These are phyloP conservation scores for Hippoglossus hippoglossus DNA, from an alignment of 2,797 vertebrate species.

Conservation along the genomic window DNA sequence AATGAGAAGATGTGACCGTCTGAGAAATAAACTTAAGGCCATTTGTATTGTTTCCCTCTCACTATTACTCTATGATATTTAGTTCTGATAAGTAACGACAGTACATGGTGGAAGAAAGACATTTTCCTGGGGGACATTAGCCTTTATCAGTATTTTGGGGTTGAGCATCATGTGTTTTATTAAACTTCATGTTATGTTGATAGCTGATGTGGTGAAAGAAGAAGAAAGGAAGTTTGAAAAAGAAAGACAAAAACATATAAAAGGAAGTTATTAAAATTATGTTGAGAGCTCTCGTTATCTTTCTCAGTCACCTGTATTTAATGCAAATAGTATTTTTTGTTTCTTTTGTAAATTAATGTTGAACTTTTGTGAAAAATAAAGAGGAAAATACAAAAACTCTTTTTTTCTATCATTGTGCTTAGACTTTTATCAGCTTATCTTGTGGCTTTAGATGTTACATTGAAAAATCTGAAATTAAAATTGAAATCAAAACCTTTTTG, in stretches of 20 bases:
- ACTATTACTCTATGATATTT: conserved; percentile 64
- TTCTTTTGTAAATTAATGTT: conserved; percentile 81
- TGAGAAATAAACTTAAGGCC: conserved; percentile 32
- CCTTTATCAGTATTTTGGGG: conserved; percentile 67
- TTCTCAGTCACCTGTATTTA: conserved; percentile 84
- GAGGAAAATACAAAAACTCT: conserved; percentile 44
- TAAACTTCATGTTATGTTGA: conserved; percentile 45
- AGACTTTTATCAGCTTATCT: background rate
- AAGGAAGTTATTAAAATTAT: conserved; percentile 42
- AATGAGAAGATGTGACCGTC: conserved; percentile 32
- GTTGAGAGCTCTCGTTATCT: conserved; percentile 63
- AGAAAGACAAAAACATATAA: conserved; percentile 18
- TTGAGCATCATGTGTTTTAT: conserved; percentile 48
- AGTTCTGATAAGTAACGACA: conserved; percentile 58
- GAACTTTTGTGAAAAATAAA: conserved; percentile 82
- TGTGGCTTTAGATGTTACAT: background rate
- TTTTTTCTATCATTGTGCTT: background rate
- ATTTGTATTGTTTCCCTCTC: conserved; percentile 63
- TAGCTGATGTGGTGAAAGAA: conserved; percentile 38
- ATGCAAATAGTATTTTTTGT: conserved; percentile 81
- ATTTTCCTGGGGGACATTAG: conserved; percentile 24
- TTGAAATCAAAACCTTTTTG: background rate
- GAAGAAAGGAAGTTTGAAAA: conserved; percentile 29
- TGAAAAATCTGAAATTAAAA: background rate
- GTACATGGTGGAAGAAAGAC: conserved; percentile 37